phyloP scores from a whole-genome alignment of 2,888 invertebrate genomes.

The Fragum sueziense region DNA sequence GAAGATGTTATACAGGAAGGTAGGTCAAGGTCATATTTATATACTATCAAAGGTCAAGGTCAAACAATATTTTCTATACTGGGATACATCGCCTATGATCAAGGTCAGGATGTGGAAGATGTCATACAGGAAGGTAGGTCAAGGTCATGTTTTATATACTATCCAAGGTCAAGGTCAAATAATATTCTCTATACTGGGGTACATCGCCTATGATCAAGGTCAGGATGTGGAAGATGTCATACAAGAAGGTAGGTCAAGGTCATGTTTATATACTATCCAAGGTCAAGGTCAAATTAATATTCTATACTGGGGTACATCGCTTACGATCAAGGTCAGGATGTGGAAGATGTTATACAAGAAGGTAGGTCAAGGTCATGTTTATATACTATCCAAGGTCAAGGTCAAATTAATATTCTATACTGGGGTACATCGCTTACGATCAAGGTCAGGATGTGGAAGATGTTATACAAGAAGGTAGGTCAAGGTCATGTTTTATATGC shows the following conservation, averaged over 20 bases:
- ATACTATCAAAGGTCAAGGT: too few species aligned
- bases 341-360: slow-evolving; percentile 84
- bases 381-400: too few species aligned
- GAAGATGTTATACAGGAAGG: slow-evolving; percentile 83
- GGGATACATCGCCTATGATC: slow-evolving; percentile 94
- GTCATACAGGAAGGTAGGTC: slow-evolving; percentile 73
- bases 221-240: slow-evolving; percentile 87
- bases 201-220: slow-evolving; percentile 93
- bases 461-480: slow-evolving; percentile 74
- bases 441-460: slow-evolving; percentile 91
- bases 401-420: too few species aligned
- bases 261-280: too few species aligned
- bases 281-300: too few species aligned
- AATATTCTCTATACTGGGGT: slow-evolving; percentile 96
- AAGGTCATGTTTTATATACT: too few species aligned
- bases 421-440: slow-evolving; percentile 94
- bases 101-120: slow-evolving; percentile 90
- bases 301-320: too few species aligned
- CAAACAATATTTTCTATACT: slow-evolving; percentile 96
- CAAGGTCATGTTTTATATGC: too few species aligned
- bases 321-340: slow-evolving; percentile 91
- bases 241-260: slow-evolving; percentile 66
- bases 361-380: slow-evolving; percentile 61
- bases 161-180: too few species aligned
- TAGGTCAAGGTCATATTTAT: slow-evolving; percentile 43